phyloP scores from a whole-genome alignment of 2,797 vertebrate genomes.

The Alfaro cultratus region DNA sequence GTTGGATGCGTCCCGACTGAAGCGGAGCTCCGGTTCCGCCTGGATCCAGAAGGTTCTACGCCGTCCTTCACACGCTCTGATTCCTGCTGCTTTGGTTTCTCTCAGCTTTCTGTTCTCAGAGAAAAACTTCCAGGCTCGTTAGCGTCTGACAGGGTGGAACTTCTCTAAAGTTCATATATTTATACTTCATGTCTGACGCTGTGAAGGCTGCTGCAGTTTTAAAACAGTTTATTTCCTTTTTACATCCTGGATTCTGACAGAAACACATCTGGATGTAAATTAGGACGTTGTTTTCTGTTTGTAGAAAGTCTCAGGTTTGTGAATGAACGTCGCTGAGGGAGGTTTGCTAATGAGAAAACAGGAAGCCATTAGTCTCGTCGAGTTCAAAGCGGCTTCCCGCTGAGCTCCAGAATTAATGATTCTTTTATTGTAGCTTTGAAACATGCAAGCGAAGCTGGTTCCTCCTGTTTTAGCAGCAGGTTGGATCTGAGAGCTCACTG shows the following conservation, averaged over 20 bases:
- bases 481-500: not conserved
- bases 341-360: constrained; percentile 28
- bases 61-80: not conserved
- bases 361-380: constrained; percentile 24
- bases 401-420: not conserved
- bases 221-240: not conserved
- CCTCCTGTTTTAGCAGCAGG: not conserved
- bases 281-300: not conserved
- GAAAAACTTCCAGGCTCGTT: constrained; percentile 61
- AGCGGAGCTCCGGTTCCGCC: too few species aligned
- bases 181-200: not conserved
- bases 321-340: constrained; percentile 9
- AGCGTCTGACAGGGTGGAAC: constrained; percentile 57
- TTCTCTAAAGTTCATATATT: not conserved
- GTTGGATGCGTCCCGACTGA: too few species aligned
- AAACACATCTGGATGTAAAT: not conserved
- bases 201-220: too few species aligned
- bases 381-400: constrained; percentile 19
- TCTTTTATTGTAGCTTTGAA: not conserved
- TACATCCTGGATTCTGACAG: not conserved
- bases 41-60: not conserved
- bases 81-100: constrained; percentile 2
- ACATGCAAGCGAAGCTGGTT: not conserved
- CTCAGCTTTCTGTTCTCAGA: constrained; percentile 24
- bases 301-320: not conserved